A percentile compares a stretch with the other conserved stretches of the same genome.
These are phyloP conservation scores for Argyresthia goedartella DNA, from an alignment of 2,888 invertebrate species.

Conservation along the genomic window DNA sequence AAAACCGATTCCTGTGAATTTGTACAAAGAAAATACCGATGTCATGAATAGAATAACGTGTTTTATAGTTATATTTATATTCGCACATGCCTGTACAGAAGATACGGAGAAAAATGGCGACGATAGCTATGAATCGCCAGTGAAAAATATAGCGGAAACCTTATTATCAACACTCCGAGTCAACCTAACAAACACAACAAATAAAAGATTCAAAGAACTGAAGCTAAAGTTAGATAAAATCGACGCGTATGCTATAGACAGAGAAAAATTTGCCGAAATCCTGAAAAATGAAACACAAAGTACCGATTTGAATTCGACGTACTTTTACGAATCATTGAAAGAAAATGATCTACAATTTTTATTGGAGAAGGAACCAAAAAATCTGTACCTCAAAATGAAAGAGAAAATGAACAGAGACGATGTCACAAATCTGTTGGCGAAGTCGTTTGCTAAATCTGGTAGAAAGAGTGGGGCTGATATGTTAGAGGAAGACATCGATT, in stretches of 20 bases:
- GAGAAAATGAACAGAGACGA: slow-evolving; percentile 54
- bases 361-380: slow-evolving; percentile 27
- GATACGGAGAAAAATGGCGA: neutral
- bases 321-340: slow-evolving; percentile 37
- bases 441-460: slow-evolving; percentile 23
- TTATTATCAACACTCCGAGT: slow-evolving; percentile 20
- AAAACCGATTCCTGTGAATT: slow-evolving; percentile 4
- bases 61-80: neutral
- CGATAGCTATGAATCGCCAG: slow-evolving; percentile 6
- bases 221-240: slow-evolving; percentile 36
- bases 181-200: slow-evolving; percentile 8
- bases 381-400: slow-evolving; percentile 44
- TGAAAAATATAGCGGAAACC: slow-evolving; percentile 21
- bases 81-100: neutral
- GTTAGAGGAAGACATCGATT: slow-evolving; percentile 18
- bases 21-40: slow-evolving; percentile 5
- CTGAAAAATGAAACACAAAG: slow-evolving; percentile 29
- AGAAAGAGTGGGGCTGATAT: slow-evolving; percentile 19
- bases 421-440: slow-evolving; percentile 13
- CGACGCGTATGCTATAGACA: slow-evolving; percentile 31
- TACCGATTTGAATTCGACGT: slow-evolving; percentile 34
- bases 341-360: slow-evolving; percentile 37
- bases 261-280: slow-evolving; percentile 24
- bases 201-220: slow-evolving; percentile 31
- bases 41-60: neutral